These are phyloP conservation scores for Hemibagrus guttatus DNA, from an alignment of 2,797 vertebrate species.

Conservation along the genomic window DNA sequence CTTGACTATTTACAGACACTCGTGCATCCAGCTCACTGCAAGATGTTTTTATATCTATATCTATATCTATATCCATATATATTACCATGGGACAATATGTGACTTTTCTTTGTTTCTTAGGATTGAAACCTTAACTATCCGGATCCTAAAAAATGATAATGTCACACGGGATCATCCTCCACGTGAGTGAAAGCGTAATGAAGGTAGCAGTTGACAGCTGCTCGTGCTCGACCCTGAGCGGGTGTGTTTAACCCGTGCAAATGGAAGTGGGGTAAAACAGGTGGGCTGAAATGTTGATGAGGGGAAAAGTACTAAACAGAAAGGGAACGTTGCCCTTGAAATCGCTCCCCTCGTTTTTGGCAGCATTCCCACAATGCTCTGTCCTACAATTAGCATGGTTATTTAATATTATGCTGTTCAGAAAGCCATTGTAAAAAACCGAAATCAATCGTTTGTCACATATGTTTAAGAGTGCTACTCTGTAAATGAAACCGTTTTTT, in stretches of 20 bases:
- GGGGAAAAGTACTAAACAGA: background rate
- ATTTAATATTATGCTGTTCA: slow-evolving; percentile 42
- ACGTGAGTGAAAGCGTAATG: slow-evolving; percentile 19
- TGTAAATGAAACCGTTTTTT: slow-evolving; percentile 39
- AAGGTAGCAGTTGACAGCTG: slow-evolving; percentile 42
- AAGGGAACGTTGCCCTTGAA: slow-evolving; percentile 36
- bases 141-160: slow-evolving; percentile 5
- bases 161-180: slow-evolving; percentile 13
- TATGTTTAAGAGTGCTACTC: slow-evolving; percentile 36
- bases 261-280: slow-evolving; percentile 39
- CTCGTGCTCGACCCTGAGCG: slow-evolving; percentile 21
- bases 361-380: slow-evolving; percentile 29
- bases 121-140: slow-evolving; percentile 10
- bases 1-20: slow-evolving; percentile 17
- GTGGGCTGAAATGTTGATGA: slow-evolving; percentile 42
- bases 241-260: slow-evolving; percentile 44
- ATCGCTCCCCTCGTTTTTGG: slow-evolving; percentile 14
- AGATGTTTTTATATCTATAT: slow-evolving; percentile 11
- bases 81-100: slow-evolving; percentile 17
- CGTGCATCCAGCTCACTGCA: slow-evolving; percentile 32
- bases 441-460: slow-evolving; percentile 42
- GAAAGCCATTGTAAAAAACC: slow-evolving; percentile 42
- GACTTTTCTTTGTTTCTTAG: background rate
- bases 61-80: slow-evolving; percentile 20
- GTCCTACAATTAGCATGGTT: slow-evolving; percentile 42